phyloP scores from a whole-genome alignment of 2,888 invertebrate genomes.

The Argyresthia albistria region DNA sequence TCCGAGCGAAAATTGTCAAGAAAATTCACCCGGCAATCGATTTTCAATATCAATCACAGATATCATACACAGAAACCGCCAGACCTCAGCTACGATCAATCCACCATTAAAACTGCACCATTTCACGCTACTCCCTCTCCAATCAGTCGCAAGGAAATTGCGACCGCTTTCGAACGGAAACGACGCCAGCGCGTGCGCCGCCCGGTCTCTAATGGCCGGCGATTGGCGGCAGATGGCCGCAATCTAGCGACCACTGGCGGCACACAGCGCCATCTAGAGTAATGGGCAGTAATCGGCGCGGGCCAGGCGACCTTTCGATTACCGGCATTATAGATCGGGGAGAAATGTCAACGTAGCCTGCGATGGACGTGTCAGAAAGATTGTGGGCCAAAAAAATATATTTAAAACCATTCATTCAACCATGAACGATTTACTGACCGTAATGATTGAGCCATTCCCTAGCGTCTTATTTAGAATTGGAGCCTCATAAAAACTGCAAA shows the following conservation, averaged over 20 bases:
- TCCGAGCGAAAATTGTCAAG: neutral
- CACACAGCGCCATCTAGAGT: conserved; percentile 24
- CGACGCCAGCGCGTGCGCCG: conserved; percentile 10
- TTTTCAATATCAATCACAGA: conserved; percentile 3
- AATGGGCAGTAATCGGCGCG: conserved; percentile 31
- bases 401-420: no score
- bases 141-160: conserved; percentile 22
- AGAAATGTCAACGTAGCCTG: conserved; percentile 27
- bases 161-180: conserved; percentile 19
- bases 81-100: neutral
- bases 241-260: conserved; percentile 38
- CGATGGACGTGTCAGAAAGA: neutral
- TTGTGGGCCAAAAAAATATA: neutral
- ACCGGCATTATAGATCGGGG: conserved; percentile 10
- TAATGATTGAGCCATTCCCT: no score
- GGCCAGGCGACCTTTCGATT: conserved; percentile 37
- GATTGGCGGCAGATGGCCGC: conserved; percentile 36
- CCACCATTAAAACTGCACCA: conserved; percentile 17
- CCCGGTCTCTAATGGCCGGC: conserved; percentile 25
- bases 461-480: no score
- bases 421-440: no score
- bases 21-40: neutral
- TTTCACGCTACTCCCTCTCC: conserved; percentile 24
- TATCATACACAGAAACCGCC: conserved; percentile 1
- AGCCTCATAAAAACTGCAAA: no score